These are phyloP conservation scores for Didymodactylos carnosus DNA, from an alignment of 2,888 invertebrate genomes.

Conservation along the genomic window DNA sequence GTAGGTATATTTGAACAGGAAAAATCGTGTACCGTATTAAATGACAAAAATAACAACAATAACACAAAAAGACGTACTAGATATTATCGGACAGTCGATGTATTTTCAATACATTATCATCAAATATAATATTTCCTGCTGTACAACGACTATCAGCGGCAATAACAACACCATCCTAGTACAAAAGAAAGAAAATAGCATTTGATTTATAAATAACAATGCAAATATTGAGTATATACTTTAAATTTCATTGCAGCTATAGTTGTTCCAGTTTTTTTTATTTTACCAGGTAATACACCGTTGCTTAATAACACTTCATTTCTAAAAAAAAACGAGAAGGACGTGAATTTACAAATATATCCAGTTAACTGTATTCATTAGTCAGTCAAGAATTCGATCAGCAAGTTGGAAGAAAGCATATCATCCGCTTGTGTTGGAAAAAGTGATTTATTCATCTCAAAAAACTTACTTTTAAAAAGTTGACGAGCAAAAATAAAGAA, in stretches of 20 bases:
- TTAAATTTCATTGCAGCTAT: conserved; percentile 61
- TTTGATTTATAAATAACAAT: conserved; percentile 38
- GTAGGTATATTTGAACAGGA: too few species aligned
- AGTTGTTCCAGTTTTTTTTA: conserved; percentile 81
- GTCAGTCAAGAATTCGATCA: too few species aligned
- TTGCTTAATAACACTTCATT: neutral
- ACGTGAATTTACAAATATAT: too few species aligned
- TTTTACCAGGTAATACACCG: neutral
- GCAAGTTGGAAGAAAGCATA: too few species aligned
- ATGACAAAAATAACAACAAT: neutral
- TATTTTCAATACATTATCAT: conserved; percentile 86
- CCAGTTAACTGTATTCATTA: too few species aligned
- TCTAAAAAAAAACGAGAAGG: neutral
- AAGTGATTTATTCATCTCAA: too few species aligned
- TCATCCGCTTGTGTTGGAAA: too few species aligned
- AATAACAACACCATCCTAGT: conserved; percentile 73
- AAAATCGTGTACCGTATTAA: too few species aligned
- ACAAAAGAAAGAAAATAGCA: neutral
- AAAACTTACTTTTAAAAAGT: too few species aligned
- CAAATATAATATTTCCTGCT: conserved; percentile 76
- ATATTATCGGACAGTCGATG: conserved; percentile 41
- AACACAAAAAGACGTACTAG: conserved; percentile 28
- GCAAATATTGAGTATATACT: conserved; percentile 23
- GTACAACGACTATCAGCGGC: conserved; percentile 97
- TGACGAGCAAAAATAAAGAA: too few species aligned